Conservation (phyloP, 2,888 invertebrate species). For the Ypsolopha scabrella region DNA sequence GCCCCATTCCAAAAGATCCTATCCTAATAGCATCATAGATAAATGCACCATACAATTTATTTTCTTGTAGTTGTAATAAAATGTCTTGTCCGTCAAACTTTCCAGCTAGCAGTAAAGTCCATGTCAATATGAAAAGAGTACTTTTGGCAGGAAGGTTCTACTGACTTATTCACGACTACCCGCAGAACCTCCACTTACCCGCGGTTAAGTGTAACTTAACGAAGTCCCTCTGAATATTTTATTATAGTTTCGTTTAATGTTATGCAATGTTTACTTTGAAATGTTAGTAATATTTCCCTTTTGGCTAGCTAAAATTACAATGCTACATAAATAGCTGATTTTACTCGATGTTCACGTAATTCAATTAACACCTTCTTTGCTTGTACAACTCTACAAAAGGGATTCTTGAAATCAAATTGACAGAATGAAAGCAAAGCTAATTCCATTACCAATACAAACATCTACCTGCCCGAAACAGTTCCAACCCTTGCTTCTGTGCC, state of each 20-base stretch:
- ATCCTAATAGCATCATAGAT: no score
- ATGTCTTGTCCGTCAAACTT: slow-evolving; percentile 1
- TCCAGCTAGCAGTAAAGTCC: background rate
- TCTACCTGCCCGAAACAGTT: slow-evolving; percentile 24
- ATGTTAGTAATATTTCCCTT: slow-evolving; percentile 9
- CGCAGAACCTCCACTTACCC: slow-evolving; percentile 49
- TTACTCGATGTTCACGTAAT: background rate
- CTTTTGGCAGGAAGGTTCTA: slow-evolving; percentile 12
- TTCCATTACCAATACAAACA: slow-evolving; percentile 62
- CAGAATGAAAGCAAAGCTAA: slow-evolving; percentile 42
- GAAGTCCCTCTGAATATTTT: slow-evolving; percentile 64
- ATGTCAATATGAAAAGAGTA: background rate
- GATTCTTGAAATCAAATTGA: slow-evolving; percentile 1
- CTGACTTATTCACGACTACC: slow-evolving; percentile 55
- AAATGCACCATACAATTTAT: no score
- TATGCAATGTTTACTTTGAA: slow-evolving; percentile 51
- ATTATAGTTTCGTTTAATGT: slow-evolving; percentile 64
- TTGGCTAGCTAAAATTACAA: no score
- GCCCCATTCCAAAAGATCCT: no score
- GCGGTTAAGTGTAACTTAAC: slow-evolving; percentile 66
- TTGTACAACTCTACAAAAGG: background rate
- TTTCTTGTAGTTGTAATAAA: background rate
- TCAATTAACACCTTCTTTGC: background rate
- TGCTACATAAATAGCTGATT: background rate
- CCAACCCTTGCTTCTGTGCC: slow-evolving; percentile 23